These are phyloP conservation scores for Naja naja DNA, from an alignment of 2,113 vertebrate genomes.

Conservation along the genomic window DNA sequence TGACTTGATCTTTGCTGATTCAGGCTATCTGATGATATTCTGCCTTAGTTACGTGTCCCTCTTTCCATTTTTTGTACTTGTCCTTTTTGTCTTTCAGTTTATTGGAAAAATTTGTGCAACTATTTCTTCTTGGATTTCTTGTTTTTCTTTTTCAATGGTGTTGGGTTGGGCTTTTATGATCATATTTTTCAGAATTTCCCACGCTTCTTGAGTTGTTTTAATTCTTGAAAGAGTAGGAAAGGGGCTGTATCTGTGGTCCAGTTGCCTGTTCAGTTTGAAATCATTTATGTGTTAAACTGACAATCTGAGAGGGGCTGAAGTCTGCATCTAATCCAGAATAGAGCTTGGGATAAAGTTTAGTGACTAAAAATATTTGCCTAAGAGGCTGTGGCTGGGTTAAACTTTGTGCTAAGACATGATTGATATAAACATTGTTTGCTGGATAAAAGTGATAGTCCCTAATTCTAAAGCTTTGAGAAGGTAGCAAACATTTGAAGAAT, in stretches of 20 bases:
- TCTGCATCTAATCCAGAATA: background rate
- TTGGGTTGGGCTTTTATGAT: background rate
- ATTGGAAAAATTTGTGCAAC: background rate
- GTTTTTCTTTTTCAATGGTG: background rate
- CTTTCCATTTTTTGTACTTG: background rate
- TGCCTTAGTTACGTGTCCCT: background rate
- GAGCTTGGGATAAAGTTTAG: constrained; percentile 2
- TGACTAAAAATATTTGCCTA: background rate
- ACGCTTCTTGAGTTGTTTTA: background rate
- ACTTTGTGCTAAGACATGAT: background rate
- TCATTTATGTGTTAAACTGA: background rate
- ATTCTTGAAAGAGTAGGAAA: background rate
- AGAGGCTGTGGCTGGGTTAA: background rate
- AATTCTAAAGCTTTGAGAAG: background rate
- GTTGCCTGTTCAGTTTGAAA: background rate
- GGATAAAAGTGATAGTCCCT: background rate
- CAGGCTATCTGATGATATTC: background rate
- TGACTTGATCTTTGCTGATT: no score
- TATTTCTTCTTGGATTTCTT: background rate
- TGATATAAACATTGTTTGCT: background rate
- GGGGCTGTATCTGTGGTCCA: background rate
- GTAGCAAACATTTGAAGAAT: background rate
- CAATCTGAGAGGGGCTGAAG: background rate
- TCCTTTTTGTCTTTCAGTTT: background rate
- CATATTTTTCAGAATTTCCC: background rate